Evolutionary conservation across 92 coral and sea anemone genomes (phyloP), one percentile per base, ranked within the genome.

Genomic region (Parazoanthus darwini): DNA sequence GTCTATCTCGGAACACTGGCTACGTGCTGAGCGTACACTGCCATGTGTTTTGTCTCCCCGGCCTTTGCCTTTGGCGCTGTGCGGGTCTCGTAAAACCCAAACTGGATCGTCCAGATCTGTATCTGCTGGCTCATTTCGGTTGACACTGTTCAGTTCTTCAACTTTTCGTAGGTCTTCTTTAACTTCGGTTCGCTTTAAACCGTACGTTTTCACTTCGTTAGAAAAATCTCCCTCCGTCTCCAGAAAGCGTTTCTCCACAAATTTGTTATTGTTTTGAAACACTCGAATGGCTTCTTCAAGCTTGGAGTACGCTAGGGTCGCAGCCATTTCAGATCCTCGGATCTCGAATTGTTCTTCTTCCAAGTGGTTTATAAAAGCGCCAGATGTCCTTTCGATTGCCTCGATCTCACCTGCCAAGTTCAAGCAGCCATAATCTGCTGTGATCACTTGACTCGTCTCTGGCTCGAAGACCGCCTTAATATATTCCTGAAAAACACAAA

Each of bases 401-500:
- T 93, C 95, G 67, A 84, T 84, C 58, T 84, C 87, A 84, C 44
- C 87, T 23, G 79, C 78, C 74, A 84, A 84, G 87, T 84, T 84
- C 79, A 84, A 72, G 48, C 79, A 84, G 87, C 79, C 87, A 84
- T 84, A 84, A 72, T 84, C 87, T 15, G 87, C 87, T 11, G 46
- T 46, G 37, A 84, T 46, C 42, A 84, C 87, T 48, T 84, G 87
- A 35, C 77, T 84, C 43, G 86, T 85, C 85, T 88, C 91, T 23
- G 97, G 91, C 59, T 74, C 76, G 84, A 95, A 95, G 29, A 93
- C 94, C 8, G 91, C 94, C 46, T 91, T 92, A 81, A 95, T 92
- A 70, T 95, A 95, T 72, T 95, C 96, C 98, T 95, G 80, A 67
- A 86, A 76, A 88, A 89, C 90, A 86, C 92, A 91, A 93, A 80